Base-by-base conservation (phyloP, 2,888 invertebrate species). In the Sthenelais limicola region DNA sequence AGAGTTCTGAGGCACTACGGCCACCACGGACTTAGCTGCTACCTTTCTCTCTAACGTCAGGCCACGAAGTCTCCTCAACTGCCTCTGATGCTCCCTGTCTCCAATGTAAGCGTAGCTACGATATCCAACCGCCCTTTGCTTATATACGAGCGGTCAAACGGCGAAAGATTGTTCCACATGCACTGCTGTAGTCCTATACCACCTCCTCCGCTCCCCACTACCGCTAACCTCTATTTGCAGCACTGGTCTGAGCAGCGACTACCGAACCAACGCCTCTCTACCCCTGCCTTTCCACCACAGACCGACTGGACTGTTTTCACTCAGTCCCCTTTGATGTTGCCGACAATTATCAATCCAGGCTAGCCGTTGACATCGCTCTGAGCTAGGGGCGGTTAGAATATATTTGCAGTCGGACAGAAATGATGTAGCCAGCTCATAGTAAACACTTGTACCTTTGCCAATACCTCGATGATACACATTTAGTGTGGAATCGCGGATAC, bases 271-370 rank as follows among this genome's bases (percentile, higher is more conserved):
- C 28, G 26, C 67, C 67, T 48, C 28, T 48, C 21, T 38, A n/a
- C 24, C 7, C 52, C 12, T 43, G 47, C 12, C 12, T 43, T n/a
- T n/a, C 43, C 43, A 43, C 43, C 43, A 43, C 43, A 18, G 43
- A 43, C 43, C 12, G 43, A 43, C 43, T 21, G 21, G 15, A 32
- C 43, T 24, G 12, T 7, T 67, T 67, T 67, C 30, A 48, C 30
- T 48, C 48, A n/a, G 48, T 32, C 47, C 38, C 51, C 68, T 48
- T 32, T 49, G 49, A 26, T 4, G 24, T 26, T 48, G 28, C 38
- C 68, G 47, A 33, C 62, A 71, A 71, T 71, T 71, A 71, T 62
- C 62, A 48, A 66, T 66, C 48, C 47, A 35, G 24, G 32, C 62
- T 28, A 26, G 26, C 35, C 66, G 33, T 62, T 66, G 71, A 66